Percentiles rank a stretch among this genome's conserved stretches.
Evolutionary conservation across 2,888 invertebrate genomes (phyloP).

Genomic region (Heteromyza rotundicornis): DNA sequence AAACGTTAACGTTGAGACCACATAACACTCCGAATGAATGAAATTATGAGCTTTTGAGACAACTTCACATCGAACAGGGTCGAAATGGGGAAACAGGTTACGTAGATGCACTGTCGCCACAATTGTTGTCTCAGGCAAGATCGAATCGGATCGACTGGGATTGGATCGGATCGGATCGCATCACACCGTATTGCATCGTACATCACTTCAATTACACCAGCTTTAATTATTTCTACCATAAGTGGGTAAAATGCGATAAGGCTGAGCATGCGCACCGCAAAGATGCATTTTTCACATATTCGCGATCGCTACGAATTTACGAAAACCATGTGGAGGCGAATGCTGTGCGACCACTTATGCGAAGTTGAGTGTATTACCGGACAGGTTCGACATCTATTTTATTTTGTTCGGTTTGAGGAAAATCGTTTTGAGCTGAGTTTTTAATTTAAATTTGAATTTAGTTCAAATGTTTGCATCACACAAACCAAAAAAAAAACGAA

Average conservation of each 20-base stretch:
- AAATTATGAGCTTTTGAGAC: too few relatives aligned
- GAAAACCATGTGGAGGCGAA: background rate
- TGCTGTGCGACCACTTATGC: background rate
- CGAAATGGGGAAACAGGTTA: too few relatives aligned
- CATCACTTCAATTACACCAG: background rate
- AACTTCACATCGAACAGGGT: too few relatives aligned
- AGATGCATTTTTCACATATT: background rate
- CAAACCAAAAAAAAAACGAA: too few relatives aligned
- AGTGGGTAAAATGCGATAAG: constrained; percentile 1
- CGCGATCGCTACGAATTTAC: background rate
- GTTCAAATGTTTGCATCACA: background rate
- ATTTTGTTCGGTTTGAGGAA: background rate
- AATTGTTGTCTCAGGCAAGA: too few relatives aligned
- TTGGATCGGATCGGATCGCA: background rate
- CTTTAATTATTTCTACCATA: background rate
- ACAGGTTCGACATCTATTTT: constrained; percentile 1
- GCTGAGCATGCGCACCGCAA: background rate
- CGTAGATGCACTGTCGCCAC: too few relatives aligned
- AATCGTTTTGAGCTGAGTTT: constrained; percentile 1
- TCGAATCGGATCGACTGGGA: too few relatives aligned
- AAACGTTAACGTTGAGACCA: too few relatives aligned
- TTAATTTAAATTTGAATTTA: background rate
- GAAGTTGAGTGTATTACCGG: background rate
- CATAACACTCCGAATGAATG: too few relatives aligned
- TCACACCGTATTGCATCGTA: background rate